Evolutionary conservation across 2,113 vertebrate species (phyloP).

Genomic region (Coreoperca whiteheadi): DNA sequence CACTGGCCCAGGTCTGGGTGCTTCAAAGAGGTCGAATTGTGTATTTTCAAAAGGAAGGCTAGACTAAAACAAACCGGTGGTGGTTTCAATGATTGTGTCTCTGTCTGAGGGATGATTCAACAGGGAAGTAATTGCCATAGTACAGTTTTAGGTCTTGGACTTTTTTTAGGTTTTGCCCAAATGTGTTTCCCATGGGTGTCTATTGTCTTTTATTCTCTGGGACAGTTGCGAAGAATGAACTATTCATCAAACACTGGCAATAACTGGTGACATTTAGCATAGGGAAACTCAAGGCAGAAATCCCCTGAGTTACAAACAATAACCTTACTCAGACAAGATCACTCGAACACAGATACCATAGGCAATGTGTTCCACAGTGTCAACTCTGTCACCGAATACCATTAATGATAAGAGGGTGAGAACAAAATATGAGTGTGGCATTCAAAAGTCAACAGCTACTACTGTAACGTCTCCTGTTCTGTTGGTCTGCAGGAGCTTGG

Average conservation of each 20-base stretch:
- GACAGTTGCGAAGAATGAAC: conserved; percentile 21
- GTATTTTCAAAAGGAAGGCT: conserved; percentile 67
- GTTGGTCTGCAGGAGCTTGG: not conserved
- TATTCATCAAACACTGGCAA: conserved; percentile 45
- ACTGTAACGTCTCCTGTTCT: not conserved
- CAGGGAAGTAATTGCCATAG: conserved; percentile 32
- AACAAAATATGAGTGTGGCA: not conserved
- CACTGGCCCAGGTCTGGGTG: conserved; percentile 32
- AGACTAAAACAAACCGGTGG: conserved; percentile 63
- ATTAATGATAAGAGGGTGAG: not conserved
- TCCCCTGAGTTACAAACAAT: conserved; percentile 44
- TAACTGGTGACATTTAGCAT: conserved; percentile 22
- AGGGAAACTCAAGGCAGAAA: conserved; percentile 42
- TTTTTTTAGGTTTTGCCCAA: conserved; percentile 11
- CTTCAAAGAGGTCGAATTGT: conserved; percentile 60
- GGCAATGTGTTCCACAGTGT: not conserved
- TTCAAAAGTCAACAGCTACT: conserved; percentile 17
- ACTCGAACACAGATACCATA: not conserved
- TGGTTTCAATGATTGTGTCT: conserved; percentile 41
- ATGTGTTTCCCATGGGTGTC: conserved; percentile 5
- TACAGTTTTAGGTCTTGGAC: conserved; percentile 3
- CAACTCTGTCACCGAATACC: conserved; percentile 9
- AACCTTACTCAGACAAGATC: not conserved
- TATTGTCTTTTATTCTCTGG: conserved; percentile 9
- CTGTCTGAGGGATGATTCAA: conserved; percentile 52